phyloP scores from a whole-genome alignment of 2,888 invertebrate species.

The Sminthurides aquaticus region DNA sequence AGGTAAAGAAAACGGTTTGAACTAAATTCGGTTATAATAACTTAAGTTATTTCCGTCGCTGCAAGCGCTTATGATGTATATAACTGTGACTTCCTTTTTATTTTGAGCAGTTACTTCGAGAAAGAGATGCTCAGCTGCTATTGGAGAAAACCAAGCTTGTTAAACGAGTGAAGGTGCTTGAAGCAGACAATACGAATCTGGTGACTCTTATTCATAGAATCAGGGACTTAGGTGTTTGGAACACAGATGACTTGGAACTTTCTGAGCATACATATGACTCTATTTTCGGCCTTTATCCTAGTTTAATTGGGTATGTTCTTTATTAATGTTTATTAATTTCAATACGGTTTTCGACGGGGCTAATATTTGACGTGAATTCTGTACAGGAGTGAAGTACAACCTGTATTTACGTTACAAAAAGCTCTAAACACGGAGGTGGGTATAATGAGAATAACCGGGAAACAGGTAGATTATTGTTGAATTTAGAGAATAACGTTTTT shows the following conservation, averaged over 20 bases:
- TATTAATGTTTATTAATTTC: neutral
- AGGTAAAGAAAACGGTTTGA: constrained; percentile 26
- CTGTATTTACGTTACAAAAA: constrained; percentile 4
- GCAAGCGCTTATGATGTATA: no score
- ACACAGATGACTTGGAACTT: constrained; percentile 31
- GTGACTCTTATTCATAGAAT: constrained; percentile 30
- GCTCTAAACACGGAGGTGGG: neutral
- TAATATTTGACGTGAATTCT: neutral
- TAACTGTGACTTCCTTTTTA: no score
- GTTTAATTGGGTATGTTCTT: constrained; percentile 28
- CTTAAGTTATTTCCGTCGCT: no score
- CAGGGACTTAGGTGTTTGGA: constrained; percentile 37
- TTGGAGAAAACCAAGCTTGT: neutral
- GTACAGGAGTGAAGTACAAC: neutral
- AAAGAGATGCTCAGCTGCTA: neutral
- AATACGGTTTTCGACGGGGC: neutral
- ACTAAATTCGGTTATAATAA: neutral
- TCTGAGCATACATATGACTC: constrained; percentile 28
- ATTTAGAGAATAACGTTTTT: no score
- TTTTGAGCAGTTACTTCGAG: neutral
- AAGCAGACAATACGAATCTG: constrained; percentile 35
- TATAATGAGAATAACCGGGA: no score
- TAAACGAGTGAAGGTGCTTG: constrained; percentile 13
- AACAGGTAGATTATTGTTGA: no score
- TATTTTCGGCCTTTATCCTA: constrained; percentile 37